phyloP scores from a whole-genome alignment of 2,888 invertebrate genomes.

The Pharmacophagus antenor region DNA sequence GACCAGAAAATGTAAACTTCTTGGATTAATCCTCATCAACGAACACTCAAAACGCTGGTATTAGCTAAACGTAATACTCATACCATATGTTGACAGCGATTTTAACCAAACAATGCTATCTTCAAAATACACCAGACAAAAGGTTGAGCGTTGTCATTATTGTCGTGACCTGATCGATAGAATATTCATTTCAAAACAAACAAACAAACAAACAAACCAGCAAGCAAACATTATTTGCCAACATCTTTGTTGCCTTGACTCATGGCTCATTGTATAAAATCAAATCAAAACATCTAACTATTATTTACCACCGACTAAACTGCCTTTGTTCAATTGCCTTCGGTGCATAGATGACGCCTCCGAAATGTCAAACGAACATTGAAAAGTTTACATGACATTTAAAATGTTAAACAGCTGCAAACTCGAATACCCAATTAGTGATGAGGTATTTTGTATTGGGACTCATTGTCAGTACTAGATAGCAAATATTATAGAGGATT shows the following conservation, averaged over 20 bases:
- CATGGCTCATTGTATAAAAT: background rate
- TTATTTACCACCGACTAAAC: background rate
- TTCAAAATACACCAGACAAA: background rate
- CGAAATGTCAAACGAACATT: conserved; percentile 1
- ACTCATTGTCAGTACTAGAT: too few species aligned
- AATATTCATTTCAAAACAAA: background rate
- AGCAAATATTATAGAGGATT: too few species aligned
- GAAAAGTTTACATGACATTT: background rate
- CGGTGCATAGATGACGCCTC: background rate
- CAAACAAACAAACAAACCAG: conserved; percentile 3
- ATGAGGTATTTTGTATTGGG: too few species aligned
- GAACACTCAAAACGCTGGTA: too few species aligned
- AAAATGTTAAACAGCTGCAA: background rate
- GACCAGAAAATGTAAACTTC: too few species aligned
- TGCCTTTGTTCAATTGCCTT: conserved; percentile 2
- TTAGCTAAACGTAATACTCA: background rate
- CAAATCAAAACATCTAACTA: background rate
- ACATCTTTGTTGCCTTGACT: conserved; percentile 4
- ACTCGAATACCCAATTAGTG: too few species aligned
- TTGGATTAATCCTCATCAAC: too few species aligned
- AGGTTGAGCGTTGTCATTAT: background rate
- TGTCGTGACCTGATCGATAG: background rate
- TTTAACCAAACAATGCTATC: background rate
- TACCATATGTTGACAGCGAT: background rate
- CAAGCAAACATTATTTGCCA: conserved; percentile 1